A percentile compares a stretch with the other conserved stretches of the same genome.
These are phyloP conservation scores for Drosophila pallidifrons DNA, from an alignment of 1,140 invertebrate genomes.

Conservation along the genomic window DNA sequence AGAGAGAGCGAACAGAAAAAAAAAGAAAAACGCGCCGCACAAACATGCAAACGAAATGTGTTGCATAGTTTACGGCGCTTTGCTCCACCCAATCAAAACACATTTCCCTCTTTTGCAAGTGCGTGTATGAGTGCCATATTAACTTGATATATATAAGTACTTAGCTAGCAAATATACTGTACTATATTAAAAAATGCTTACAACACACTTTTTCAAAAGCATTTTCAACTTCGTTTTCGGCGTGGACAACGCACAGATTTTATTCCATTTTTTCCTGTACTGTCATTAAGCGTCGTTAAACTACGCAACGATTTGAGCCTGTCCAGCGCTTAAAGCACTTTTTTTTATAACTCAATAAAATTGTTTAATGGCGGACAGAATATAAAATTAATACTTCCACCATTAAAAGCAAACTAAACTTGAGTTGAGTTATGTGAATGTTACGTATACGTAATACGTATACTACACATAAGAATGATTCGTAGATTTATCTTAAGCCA, in stretches of 20 bases:
- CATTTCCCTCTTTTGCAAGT: not conserved
- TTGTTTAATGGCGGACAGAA: constrained; percentile 20
- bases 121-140: constrained; percentile 51
- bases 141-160: constrained; percentile 72
- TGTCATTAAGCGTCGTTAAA: constrained; percentile 37
- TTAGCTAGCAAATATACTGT: constrained; percentile 51
- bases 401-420: constrained; percentile 26
- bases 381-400: constrained; percentile 17
- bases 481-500: not conserved
- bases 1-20: not conserved
- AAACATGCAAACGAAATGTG: constrained; percentile 78
- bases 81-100: constrained; percentile 26
- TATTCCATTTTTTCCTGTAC: constrained; percentile 10
- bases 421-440: not conserved
- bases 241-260: constrained; percentile 3
- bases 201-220: constrained; percentile 47
- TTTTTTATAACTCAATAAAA: constrained; percentile 35
- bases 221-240: constrained; percentile 7
- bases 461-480: not conserved
- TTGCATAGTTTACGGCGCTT: constrained; percentile 74
- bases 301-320: constrained; percentile 16
- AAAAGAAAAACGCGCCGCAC: constrained; percentile 50
- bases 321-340: constrained; percentile 17
- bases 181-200: constrained; percentile 61
- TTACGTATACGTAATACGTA: not conserved